Percentiles rank a stretch among this genome's conserved stretches.
Evolutionary conservation across 1,140 invertebrate genomes (phyloP).

Genomic region (Tetramorium parvispinum): DNA sequence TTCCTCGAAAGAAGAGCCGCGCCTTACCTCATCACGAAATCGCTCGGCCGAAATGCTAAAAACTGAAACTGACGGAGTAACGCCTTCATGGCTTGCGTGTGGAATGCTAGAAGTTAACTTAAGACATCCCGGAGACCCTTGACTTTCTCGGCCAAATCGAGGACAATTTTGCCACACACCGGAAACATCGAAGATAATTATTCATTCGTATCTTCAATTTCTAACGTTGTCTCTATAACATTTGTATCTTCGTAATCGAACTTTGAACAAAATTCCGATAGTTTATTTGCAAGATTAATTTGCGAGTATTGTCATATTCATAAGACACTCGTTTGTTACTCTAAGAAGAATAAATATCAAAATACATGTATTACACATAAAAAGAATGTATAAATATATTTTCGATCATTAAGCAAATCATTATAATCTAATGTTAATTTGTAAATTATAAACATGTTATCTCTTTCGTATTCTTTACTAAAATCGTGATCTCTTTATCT

Average conservation of each 20-base stretch:
- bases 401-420: not conserved
- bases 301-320: not conserved
- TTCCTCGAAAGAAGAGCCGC: not conserved
- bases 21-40: not conserved
- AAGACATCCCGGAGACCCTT: not conserved
- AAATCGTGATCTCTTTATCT: not conserved
- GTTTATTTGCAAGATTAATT: not conserved
- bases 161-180: not conserved
- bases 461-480: not conserved
- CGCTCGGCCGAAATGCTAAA: not conserved
- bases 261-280: not conserved
- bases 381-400: not conserved
- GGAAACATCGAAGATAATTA: not conserved
- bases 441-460: not conserved
- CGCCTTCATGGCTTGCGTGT: not conserved
- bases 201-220: not conserved
- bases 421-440: not conserved
- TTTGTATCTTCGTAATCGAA: not conserved
- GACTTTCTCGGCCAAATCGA: not conserved
- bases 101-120: not conserved
- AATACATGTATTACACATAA: too few relatives aligned
- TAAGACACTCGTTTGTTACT: not conserved
- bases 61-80: not conserved
- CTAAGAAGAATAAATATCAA: not conserved
- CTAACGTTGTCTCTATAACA: not conserved